These are phyloP conservation scores for Catajapyx aquilonaris DNA, from an alignment of 1,140 invertebrate genomes.

Conservation along the genomic window DNA sequence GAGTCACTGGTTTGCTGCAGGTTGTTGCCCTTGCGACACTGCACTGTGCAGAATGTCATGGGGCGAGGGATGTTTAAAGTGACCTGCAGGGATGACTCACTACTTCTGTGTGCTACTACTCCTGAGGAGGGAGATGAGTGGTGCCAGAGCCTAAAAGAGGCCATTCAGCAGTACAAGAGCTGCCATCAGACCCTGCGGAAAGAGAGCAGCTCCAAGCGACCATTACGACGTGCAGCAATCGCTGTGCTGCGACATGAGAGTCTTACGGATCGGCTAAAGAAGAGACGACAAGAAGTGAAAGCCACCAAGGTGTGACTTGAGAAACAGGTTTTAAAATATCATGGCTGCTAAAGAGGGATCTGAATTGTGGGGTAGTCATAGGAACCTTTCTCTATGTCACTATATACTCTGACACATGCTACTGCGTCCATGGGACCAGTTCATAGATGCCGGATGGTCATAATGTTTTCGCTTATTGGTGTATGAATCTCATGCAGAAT, in stretches of 20 bases:
- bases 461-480: no score
- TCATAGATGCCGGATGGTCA: no score
- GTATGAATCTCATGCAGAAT: no score
- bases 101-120: slow-evolving; percentile 2
- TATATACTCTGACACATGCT: no score
- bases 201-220: slow-evolving; percentile 4
- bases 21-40: slow-evolving; percentile 4
- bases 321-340: no score
- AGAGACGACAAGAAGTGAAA: no score
- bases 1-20: slow-evolving; percentile 4
- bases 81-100: slow-evolving; percentile 4
- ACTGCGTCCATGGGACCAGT: no score
- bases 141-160: slow-evolving; percentile 1
- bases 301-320: no score
- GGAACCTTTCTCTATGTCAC: no score
- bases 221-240: neutral
- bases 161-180: slow-evolving; percentile 1
- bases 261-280: no score
- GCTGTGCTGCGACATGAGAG: neutral
- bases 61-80: slow-evolving; percentile 3
- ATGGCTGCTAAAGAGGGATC: no score
- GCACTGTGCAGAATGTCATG: slow-evolving; percentile 2
- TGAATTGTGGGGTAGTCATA: no score
- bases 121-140: slow-evolving; percentile 4
- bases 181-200: slow-evolving; percentile 3